Percentiles rank a stretch among this genome's conserved stretches.
phyloP scores from a whole-genome alignment of 2,113 vertebrate genomes.

The Urocynchramus pylzowi region DNA sequence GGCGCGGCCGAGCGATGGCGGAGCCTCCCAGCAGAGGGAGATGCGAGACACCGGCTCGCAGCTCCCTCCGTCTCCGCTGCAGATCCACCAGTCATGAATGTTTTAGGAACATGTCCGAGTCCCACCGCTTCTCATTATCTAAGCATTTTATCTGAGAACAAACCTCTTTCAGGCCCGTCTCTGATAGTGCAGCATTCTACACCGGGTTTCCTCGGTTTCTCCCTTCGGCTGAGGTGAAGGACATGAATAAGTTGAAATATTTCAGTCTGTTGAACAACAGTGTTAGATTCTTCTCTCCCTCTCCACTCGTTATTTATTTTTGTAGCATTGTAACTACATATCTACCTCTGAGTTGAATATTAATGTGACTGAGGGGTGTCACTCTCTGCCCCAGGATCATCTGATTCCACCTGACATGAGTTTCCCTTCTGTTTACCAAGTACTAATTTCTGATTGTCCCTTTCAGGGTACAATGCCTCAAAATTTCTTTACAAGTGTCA shows the following conservation, averaged over 20 bases:
- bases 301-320: background rate
- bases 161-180: background rate
- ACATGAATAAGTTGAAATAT: background rate
- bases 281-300: background rate
- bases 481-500: background rate
- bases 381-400: background rate
- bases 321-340: too few relatives aligned
- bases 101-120: background rate
- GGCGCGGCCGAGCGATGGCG: background rate
- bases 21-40: slow-evolving; percentile 21
- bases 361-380: background rate
- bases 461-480: background rate
- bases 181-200: background rate
- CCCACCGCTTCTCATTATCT: background rate
- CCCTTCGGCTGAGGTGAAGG: background rate
- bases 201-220: background rate
- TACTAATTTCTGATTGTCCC: background rate
- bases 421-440: background rate
- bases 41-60: background rate
- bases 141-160: background rate
- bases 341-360: background rate
- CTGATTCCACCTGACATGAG: background rate
- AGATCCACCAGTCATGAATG: background rate
- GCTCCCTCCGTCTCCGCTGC: background rate
- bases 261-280: background rate